These are phyloP conservation scores for Lycaena phlaeas DNA, from an alignment of 2,888 invertebrate species.

Conservation along the genomic window DNA sequence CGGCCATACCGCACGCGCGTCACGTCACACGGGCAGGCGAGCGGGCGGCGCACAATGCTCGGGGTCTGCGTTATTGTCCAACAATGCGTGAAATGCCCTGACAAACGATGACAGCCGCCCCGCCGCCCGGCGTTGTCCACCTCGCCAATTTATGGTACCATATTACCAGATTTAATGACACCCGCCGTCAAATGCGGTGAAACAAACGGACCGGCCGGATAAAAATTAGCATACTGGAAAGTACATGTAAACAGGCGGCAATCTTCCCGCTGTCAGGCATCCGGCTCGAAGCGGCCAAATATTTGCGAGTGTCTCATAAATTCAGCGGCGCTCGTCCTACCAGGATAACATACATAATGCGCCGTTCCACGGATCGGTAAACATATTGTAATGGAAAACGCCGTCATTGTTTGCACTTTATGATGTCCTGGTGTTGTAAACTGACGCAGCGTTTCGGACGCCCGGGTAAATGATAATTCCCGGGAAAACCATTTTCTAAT, in stretches of 20 bases:
- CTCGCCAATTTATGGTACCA: conserved; percentile 71
- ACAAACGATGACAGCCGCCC: conserved; percentile 73
- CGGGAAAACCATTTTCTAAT: conserved; percentile 22
- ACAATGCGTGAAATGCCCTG: conserved; percentile 73
- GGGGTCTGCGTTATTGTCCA: conserved; percentile 67
- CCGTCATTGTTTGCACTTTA: conserved; percentile 70
- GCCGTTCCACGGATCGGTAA: conserved; percentile 68
- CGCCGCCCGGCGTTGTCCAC: conserved; percentile 54
- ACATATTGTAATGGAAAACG: conserved; percentile 74
- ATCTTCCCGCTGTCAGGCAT: conserved; percentile 67
- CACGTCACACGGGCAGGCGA: conserved; percentile 39
- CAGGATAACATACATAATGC: conserved; percentile 72
- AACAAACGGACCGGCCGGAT: conserved; percentile 4
- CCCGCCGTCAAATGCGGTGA: conserved; percentile 20
- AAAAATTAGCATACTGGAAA: conserved; percentile 25
- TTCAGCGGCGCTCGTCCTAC: conserved; percentile 57
- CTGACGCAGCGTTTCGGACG: conserved; percentile 40
- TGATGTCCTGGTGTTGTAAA: conserved; percentile 65
- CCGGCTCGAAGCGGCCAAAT: conserved; percentile 65
- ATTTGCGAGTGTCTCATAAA: conserved; percentile 69
- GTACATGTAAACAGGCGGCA: conserved; percentile 36
- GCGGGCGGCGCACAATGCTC: conserved; percentile 34
- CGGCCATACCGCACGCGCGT: conserved; percentile 30
- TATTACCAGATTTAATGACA: conserved; percentile 72
- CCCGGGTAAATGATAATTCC: conserved; percentile 15